Evolutionary conservation across 2,113 vertebrate species (phyloP), one percentile per base, ranked within the genome.

Genomic region (Austrofundulus limnaeus): DNA sequence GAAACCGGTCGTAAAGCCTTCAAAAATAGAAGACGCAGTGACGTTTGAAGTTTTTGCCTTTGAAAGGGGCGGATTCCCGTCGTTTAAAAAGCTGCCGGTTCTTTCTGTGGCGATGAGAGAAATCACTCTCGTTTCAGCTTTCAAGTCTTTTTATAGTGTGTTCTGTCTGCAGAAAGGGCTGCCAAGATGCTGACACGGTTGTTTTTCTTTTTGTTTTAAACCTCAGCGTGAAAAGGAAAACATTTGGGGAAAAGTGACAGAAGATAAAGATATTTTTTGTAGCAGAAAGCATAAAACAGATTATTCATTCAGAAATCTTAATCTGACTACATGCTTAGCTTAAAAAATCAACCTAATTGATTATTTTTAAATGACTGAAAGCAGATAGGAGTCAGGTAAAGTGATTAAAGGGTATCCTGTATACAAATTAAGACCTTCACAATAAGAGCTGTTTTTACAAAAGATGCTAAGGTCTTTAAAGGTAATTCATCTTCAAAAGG

Each of bases 1-100:
- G 31, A 47, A 43, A 49, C 25, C 6, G 5, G 15, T 50, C 71
- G 11, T 28, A 46, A 60, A 12, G 25, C 52, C 39, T 31, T 24
- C 3, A 47, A 61, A 19, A 48, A 47, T 21, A 50, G 39, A 25
- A 53, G 39, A 0, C 19, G 21, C 1, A 1, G 1, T 11, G 14
- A 20, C 20, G 4, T 70, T 64, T 75, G 54, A 87, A 70, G 67
- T 62, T 4, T 47, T 34, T 11, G 19, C 14, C 47, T 61, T 69
- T 52, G 51, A 39, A 50, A 50, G 25, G n/a, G 67, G 16, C 24
- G 67, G 39, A 42, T 59, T 61, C 43, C 53, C 41, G 57, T 76
- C 76, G 21, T 78, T 72, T 52, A 15, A 73, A 15, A 73, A 74
- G 64, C 17, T 3, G 47, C 52, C 55, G 15, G 61, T 23, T 51